Evolutionary conservation across 2,888 invertebrate species (phyloP).

Genomic region (Pandemis cinnamomeana): DNA sequence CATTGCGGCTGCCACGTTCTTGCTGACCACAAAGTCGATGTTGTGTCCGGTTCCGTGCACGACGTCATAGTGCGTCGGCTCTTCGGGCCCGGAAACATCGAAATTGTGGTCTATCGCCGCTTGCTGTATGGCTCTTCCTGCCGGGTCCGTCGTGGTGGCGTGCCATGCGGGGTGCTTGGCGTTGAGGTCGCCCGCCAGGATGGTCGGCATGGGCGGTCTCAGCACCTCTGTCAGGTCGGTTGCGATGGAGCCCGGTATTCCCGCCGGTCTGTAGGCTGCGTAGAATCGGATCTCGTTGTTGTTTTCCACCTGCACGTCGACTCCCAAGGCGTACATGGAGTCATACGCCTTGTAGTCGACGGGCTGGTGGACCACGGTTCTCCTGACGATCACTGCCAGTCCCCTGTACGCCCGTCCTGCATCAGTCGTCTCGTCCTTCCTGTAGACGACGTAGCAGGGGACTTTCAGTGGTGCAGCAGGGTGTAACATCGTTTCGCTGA

Average conservation of each 20-base stretch:
- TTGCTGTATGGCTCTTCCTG: not conserved
- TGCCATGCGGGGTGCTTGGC: slow-evolving; percentile 22
- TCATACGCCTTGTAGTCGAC: not conserved
- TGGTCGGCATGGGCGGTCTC: not conserved
- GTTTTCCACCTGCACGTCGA: not conserved
- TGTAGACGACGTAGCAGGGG: slow-evolving; percentile 8
- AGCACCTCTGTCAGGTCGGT: not conserved
- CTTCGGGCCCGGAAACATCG: not conserved
- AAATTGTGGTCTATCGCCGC: not conserved
- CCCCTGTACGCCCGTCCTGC: not conserved
- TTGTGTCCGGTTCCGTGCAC: not conserved
- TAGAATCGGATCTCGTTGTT: slow-evolving; percentile 3
- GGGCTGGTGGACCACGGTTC: slow-evolving; percentile 11
- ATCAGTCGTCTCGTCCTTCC: not conserved
- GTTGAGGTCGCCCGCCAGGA: slow-evolving; percentile 20
- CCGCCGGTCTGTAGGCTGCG: not conserved
- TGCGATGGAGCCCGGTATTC: not conserved
- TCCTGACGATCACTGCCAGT: not conserved
- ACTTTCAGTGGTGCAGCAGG: not conserved
- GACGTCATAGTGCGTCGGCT: not conserved
- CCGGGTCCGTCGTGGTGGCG: not conserved
- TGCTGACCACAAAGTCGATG: slow-evolving; percentile 5
- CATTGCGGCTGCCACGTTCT: not conserved
- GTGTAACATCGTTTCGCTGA: not conserved
- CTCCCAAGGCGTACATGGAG: slow-evolving; percentile 9